These are phyloP conservation scores for Protaetia brevitarsis DNA, from an alignment of 1,140 invertebrate species.

Conservation along the genomic window DNA sequence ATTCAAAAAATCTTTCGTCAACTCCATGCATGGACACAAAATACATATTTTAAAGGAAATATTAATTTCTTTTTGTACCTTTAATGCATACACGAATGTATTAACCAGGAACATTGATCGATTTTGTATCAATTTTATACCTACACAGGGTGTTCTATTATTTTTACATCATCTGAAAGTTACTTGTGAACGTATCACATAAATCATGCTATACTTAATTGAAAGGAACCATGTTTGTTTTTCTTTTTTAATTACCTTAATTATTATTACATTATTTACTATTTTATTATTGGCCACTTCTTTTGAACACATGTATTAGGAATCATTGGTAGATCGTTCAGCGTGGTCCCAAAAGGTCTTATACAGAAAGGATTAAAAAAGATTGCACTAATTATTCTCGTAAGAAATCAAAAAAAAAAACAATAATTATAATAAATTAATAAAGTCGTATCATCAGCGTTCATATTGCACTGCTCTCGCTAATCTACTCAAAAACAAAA, in stretches of 20 bases:
- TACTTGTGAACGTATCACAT: constrained; percentile 11
- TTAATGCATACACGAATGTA: background rate
- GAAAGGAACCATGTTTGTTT: constrained; percentile 30
- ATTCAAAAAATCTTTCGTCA: background rate
- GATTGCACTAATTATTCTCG: background rate
- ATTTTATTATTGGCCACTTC: constrained; percentile 31
- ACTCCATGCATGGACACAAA: background rate
- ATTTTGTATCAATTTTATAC: too few species aligned
- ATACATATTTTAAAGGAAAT: background rate
- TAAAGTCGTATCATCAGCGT: background rate
- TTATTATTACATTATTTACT: constrained; percentile 24
- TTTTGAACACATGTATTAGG: constrained; percentile 32
- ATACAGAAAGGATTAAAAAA: background rate
- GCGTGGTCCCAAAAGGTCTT: constrained; percentile 22
- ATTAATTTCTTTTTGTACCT: background rate
- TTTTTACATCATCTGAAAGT: constrained; percentile 4
- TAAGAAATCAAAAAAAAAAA: background rate
- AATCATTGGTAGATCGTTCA: constrained; percentile 33
- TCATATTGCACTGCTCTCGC: constrained; percentile 21
- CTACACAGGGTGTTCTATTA: too few species aligned
- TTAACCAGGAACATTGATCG: too few species aligned
- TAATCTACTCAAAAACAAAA: constrained; percentile 35
- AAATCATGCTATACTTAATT: background rate
- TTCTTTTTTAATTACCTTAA: constrained; percentile 2
- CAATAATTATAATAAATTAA: constrained; percentile 20